Conservation (phyloP, 2,113 vertebrate species). For the Onychostruthus taczanowskii region DNA sequence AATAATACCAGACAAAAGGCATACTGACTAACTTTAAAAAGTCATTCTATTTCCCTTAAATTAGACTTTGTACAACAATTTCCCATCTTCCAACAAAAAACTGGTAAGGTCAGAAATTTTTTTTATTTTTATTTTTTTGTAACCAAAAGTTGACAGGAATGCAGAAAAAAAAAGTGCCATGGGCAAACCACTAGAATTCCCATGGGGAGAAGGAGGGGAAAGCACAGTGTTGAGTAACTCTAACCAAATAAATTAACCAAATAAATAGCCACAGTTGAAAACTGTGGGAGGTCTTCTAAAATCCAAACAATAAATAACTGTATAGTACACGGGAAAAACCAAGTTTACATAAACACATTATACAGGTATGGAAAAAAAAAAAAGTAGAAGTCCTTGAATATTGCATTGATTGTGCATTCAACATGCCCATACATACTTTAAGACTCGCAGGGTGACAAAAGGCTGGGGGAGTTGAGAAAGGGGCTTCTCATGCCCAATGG, state of each 20-base stretch:
- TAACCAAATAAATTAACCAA: slow-evolving; percentile 90
- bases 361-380: slow-evolving; percentile 81
- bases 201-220: slow-evolving; percentile 66
- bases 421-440: slow-evolving; percentile 82
- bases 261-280: slow-evolving; percentile 91
- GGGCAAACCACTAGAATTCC: slow-evolving; percentile 78
- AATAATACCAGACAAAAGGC: slow-evolving; percentile 72
- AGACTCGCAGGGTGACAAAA: slow-evolving; percentile 81
- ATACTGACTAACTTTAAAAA: slow-evolving; percentile 74
- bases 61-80: slow-evolving; percentile 87
- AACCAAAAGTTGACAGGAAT: slow-evolving; percentile 76
- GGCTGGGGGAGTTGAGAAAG: slow-evolving; percentile 67
- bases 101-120: slow-evolving; percentile 31
- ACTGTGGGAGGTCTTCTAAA: slow-evolving; percentile 81
- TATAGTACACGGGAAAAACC: slow-evolving; percentile 74
- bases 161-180: slow-evolving; percentile 72
- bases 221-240: slow-evolving; percentile 72
- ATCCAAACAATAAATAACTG: slow-evolving; percentile 88
- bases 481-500: slow-evolving; percentile 72
- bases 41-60: slow-evolving; percentile 85
- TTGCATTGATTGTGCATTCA: slow-evolving; percentile 97
- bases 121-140: background rate
- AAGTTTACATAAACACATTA: slow-evolving; percentile 76
- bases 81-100: slow-evolving; percentile 74
- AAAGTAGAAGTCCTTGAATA: slow-evolving; percentile 82